Percentiles rank a stretch among this genome's conserved stretches.
phyloP scores from a whole-genome alignment of 2,888 invertebrate genomes.

The Microctonus hyperodae region DNA sequence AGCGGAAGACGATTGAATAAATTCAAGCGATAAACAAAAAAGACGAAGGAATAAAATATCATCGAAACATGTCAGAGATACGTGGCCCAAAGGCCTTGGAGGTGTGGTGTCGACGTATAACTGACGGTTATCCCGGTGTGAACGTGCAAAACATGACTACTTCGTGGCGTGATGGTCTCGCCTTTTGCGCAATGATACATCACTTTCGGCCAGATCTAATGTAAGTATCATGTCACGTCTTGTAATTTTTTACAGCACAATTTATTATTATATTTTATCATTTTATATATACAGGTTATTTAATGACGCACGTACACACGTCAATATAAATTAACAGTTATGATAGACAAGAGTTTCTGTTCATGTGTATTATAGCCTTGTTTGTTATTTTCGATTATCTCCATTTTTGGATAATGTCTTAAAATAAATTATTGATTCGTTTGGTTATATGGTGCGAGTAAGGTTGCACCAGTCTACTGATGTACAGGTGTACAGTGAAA shows the following conservation, averaged over 20 bases:
- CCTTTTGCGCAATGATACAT: slow-evolving; percentile 96
- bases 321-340: slow-evolving; percentile 10
- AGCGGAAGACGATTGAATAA: neutral
- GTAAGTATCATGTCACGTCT: slow-evolving; percentile 69
- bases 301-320: neutral
- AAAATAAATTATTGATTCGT: neutral
- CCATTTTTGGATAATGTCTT: neutral
- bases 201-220: slow-evolving; percentile 95
- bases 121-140: slow-evolving; percentile 89
- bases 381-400: neutral
- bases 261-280: neutral
- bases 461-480: too few species aligned
- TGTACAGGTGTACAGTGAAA: slow-evolving; percentile 16
- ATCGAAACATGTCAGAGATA: slow-evolving; percentile 75
- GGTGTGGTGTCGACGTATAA: slow-evolving; percentile 89
- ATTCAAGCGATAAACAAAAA: neutral
- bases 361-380: neutral
- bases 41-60: slow-evolving; percentile 9
- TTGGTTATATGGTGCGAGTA: too few species aligned
- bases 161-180: slow-evolving; percentile 93
- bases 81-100: slow-evolving; percentile 90
- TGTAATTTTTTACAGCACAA: neutral
- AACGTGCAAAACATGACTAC: slow-evolving; percentile 94
- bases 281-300: neutral
- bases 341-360: too few species aligned